Evolutionary conservation across 2,797 vertebrate genomes (phyloP), one percentile per base, ranked within the genome.

Genomic region (Triplophysa yarkandensis): DNA sequence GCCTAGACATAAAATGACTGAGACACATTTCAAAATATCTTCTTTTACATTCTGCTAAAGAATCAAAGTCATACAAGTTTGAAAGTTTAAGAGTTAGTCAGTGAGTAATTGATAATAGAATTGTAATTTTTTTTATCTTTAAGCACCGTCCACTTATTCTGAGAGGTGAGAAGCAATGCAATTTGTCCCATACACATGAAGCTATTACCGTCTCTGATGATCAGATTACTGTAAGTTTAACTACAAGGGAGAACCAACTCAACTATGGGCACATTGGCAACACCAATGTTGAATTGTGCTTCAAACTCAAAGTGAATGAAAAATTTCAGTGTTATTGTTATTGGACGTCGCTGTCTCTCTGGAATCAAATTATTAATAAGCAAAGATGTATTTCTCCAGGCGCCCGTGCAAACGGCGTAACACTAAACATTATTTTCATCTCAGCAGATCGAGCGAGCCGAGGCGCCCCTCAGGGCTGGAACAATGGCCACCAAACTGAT

Each of bases 391-490:
- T 52, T 68, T 19, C 39, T 25, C 17, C 52, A 43, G 36, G 17
- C 36, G 27, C 34, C 34, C 67, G 27, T 25, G 32, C 21, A 54
- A 68, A 68, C 14, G 21, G 19, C 21, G 32, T 68, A 41, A 43
- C 3, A n/a, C 41, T 46, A 70, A 70, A 70, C 55, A 71, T 60
- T 71, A 71, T 71, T 71, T 43, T 71, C 19, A 34, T 61, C 19
- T 60, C 55, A 60, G 54, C 19, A 9, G 54, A 34, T 28, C 4
- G 13, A 58, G 68, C 14, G 1, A 70, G 54, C 39, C 14, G 4
- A 1, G 7, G 27, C 41, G 5, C 14, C 41, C n/a, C 55, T 71
- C 55, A 34, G 55, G 68, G 55, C 55, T 60, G 41, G 55, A 61
- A 32, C n/a, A 16, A 25, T 60, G 41, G 55, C 28, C 28, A 71